Conservation (phyloP, 1,140 invertebrate genomes). For the Diorhabda sublineata region DNA sequence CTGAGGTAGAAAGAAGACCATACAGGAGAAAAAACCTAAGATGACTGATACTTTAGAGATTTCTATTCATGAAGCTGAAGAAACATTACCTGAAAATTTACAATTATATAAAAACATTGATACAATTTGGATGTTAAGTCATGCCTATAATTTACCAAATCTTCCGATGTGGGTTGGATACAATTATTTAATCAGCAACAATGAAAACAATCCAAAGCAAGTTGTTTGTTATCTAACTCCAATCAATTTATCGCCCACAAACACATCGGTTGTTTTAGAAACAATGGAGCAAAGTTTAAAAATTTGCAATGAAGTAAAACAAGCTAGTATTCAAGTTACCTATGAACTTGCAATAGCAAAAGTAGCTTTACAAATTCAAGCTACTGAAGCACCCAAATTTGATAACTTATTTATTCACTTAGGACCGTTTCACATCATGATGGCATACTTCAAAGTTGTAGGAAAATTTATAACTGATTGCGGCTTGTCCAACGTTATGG, state of each 20-base stretch:
- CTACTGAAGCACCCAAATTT: no score
- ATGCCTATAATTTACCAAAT: slow-evolving; percentile 25
- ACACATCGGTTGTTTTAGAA: slow-evolving; percentile 35
- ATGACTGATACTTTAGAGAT: slow-evolving; percentile 21
- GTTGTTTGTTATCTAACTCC: slow-evolving; percentile 34
- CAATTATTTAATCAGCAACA: slow-evolving; percentile 27
- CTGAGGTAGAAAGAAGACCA: slow-evolving; percentile 17
- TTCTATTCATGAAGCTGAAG: slow-evolving; percentile 19
- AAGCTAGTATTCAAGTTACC: slow-evolving; percentile 42
- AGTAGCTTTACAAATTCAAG: no score
- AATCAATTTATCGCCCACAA: slow-evolving; percentile 44
- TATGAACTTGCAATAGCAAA: slow-evolving; percentile 27
- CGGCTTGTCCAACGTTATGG: slow-evolving; percentile 41
- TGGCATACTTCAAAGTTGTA: slow-evolving; percentile 22
- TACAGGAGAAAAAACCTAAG: slow-evolving; percentile 20
- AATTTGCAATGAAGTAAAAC: slow-evolving; percentile 34
- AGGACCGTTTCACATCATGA: no score
- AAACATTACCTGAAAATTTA: slow-evolving; percentile 13
- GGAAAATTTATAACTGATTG: slow-evolving; percentile 39
- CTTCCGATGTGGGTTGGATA: slow-evolving; percentile 35
- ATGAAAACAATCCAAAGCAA: slow-evolving; percentile 29
- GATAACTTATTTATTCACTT: no score
- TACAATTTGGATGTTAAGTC: slow-evolving; percentile 26
- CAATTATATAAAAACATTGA: slow-evolving; percentile 23
- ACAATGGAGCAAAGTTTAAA: slow-evolving; percentile 28